Base-by-base conservation (phyloP, 1,140 invertebrate species). In the Pinna nobilis region DNA sequence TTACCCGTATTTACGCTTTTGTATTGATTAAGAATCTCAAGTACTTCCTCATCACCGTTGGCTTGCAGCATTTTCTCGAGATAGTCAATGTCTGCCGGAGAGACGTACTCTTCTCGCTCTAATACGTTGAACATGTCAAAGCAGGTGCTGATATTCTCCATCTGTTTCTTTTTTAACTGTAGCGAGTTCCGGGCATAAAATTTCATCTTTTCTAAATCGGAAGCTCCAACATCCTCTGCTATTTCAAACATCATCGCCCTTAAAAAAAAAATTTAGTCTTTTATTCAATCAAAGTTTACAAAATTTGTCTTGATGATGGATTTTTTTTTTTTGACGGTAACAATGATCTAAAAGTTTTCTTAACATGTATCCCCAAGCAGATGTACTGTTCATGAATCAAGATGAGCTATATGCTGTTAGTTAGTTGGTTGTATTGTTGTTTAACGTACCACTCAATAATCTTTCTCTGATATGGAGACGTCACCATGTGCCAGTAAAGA, bases 131-230 rank as follows among this genome's bases (percentile, higher is more conserved):
- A 63, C 59, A 63, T 41, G 37, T 23, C 32, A 30, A 63, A 28
- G 44, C 59, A 63, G 18, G 35, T 41, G 28, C 6, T 63, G 23
- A 63, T 35, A 18, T 44, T 63, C n/a, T 63, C 37, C n/a, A 63
- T 18, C 39, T 37, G 33, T 63, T 63, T 63, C 37, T 63, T 63
- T 25, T 23, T 39, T 15, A 63, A 23, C n/a, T 63, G 35, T 20
- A 41, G 15, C n/a, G 20, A 18, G 33, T 32, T 63, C 20, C 59
- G 18, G 39, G 59, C 33, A 18, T 63, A 63, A 41, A 63, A 63
- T 44, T 63, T 63, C 59, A 63, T 63, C n/a, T 5, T 41, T 11
- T 63, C 39, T n/a, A 63, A 30, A 37, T 63, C 59, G 18, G 39
- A 25, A 25, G 39, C 39, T 20, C 59, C 59, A 44, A 32, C 28